Evolutionary conservation across 2,797 vertebrate species (phyloP), one percentile per base, ranked within the genome.

Genomic region (Vespertilio murinus): DNA sequence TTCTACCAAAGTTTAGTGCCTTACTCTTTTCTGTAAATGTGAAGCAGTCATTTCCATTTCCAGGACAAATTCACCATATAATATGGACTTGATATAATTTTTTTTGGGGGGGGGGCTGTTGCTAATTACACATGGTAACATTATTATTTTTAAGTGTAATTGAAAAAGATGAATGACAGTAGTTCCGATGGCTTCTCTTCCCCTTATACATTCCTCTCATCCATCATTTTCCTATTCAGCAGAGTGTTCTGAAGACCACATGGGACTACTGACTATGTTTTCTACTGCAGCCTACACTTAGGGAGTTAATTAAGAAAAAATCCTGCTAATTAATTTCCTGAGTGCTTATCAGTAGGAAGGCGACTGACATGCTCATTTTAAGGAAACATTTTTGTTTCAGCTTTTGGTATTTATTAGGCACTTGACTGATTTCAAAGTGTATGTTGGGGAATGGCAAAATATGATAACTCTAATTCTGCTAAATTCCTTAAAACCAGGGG

Each of bases 291-390:
- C 45, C 35, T 71, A 28, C 35, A 64, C 2, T 85, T 90, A 69
- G 77, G 54, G 40, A 97, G 77, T 94, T 96, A 95, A 92, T 94
- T 94, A 94, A 93, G 77, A 94, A 94, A 96, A 96, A 69, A 94
- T 64, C 49, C 33, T 47, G 28, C 84, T 92, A 96, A 97, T 97
- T 96, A 95, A 93, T 96, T 97, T 96, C 56, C 38, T 45, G 77
- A 94, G 56, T 3, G 16, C 70, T 96, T 96, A 96, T 97, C 91
- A 87, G 84, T 38, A 40, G 4, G 18, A 42, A 79, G 91, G 80
- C 64, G 80, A 93, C 80, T 28, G 49, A 93, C 78, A 91, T 90
- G 64, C 35, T 94, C 45, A 49, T 90, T 91, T 87, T 82, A 88
- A 94, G 86, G 78, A 75, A 93, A 59, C 9, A 42, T 49, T 89